Evolutionary conservation across 1,140 invertebrate genomes (phyloP).

Genomic region (Ctenoplectra terminalis): DNA sequence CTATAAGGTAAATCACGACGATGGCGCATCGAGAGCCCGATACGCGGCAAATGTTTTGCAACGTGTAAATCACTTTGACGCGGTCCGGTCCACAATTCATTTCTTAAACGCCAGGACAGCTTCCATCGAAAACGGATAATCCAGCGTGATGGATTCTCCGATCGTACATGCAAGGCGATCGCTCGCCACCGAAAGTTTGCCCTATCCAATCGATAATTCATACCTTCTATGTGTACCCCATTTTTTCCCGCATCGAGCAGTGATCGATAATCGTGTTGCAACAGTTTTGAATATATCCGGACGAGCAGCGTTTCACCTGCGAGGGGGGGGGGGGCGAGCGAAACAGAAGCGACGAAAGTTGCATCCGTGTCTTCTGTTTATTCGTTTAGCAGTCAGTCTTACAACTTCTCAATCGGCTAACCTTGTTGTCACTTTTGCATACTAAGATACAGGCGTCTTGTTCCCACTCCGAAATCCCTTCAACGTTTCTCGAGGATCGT

Average conservation of each 20-base stretch:
- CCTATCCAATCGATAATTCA: constrained; percentile 30
- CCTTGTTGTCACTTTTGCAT: constrained; percentile 46
- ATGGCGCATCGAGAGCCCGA: neutral
- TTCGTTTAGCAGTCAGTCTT: neutral
- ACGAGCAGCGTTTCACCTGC: neutral
- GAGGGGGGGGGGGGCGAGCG: too few relatives aligned
- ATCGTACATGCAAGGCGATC: constrained; percentile 14
- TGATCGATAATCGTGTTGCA: neutral
- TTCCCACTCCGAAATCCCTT: constrained; percentile 1
- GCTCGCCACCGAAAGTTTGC: constrained; percentile 3
- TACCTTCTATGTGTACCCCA: neutral
- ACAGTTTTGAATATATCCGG: neutral
- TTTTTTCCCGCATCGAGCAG: neutral
- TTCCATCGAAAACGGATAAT: constrained; percentile 33
- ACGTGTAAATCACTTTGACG: constrained; percentile 32
- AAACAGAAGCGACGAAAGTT: neutral
- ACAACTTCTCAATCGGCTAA: constrained; percentile 50
- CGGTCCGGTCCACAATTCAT: constrained; percentile 27
- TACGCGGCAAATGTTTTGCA: constrained; percentile 23
- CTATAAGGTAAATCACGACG: constrained; percentile 6
- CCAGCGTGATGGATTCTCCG: constrained; percentile 25
- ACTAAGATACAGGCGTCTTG: neutral
- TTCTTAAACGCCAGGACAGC: constrained; percentile 30
- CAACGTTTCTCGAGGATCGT: constrained; percentile 32
- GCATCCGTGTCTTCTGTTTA: neutral